Conservation (phyloP, 1,140 invertebrate species). For the Drosophila albomicans region DNA sequence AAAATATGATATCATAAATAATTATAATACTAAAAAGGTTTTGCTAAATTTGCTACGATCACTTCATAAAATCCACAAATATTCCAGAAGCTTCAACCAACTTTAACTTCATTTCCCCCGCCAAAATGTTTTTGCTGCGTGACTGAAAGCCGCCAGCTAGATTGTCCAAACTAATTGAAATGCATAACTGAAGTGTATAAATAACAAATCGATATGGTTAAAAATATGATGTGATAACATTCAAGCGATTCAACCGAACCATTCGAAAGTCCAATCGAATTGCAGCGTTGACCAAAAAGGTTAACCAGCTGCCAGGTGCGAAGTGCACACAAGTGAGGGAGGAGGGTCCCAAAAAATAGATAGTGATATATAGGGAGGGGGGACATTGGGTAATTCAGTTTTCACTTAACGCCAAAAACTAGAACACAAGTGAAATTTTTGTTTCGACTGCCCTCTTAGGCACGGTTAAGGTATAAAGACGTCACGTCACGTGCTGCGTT, state of each 20-base stretch:
- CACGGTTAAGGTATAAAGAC: not conserved
- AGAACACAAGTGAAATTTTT: slow-evolving; percentile 85
- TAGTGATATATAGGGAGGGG: not conserved
- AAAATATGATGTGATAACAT: slow-evolving; percentile 82
- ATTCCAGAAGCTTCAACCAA: not conserved
- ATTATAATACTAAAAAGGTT: no score
- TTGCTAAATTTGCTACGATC: no score
- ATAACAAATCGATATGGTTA: slow-evolving; percentile 61
- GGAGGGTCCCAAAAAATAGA: slow-evolving; percentile 5
- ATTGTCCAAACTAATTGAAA: slow-evolving; percentile 59
- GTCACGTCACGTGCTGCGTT: slow-evolving; percentile 80
- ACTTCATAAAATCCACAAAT: not conserved
- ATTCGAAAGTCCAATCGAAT: slow-evolving; percentile 79
- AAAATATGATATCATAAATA: not conserved
- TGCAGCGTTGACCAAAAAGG: slow-evolving; percentile 66
- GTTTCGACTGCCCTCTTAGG: slow-evolving; percentile 1
- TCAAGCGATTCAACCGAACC: slow-evolving; percentile 23
- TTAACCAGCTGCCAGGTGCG: slow-evolving; percentile 57
- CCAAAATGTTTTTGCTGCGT: slow-evolving; percentile 5
- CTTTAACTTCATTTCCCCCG: not conserved
- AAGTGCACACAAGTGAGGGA: slow-evolving; percentile 51
- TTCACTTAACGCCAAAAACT: slow-evolving; percentile 81
- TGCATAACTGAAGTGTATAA: slow-evolving; percentile 60
- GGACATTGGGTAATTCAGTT: slow-evolving; percentile 55
- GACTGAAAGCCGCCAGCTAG: slow-evolving; percentile 37